Evolutionary conservation across 1,140 invertebrate genomes (phyloP), one percentile per base, ranked within the genome.

Genomic region (Andrena cerasifolii): DNA sequence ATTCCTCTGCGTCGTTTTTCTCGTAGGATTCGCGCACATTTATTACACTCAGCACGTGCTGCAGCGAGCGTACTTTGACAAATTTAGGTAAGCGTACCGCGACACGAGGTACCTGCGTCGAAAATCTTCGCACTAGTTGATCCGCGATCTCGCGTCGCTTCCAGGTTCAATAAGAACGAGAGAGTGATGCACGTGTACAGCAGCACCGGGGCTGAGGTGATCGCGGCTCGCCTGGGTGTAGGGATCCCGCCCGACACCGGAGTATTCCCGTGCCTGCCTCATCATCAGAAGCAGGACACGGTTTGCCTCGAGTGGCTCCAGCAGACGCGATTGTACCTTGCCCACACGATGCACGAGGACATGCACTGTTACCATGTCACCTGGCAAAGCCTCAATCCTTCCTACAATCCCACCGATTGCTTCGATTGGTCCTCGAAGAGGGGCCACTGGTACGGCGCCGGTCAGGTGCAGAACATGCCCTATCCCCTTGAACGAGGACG

Each of bases 301-400:
- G 90, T 96, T 0, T 98, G 97, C 85, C 92, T 97, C 53, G 96
- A 98, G 88, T 98, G 97, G 97, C 94, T 97, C 79, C 93, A 96
- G 31, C 93, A 95, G 10, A 95, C 96, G 0, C 90, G 96, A 3
- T 92, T 98, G 3, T 96, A 97, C 80, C 90, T 98, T 53, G 94
- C 94, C 61, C 91, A 94, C 28, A 93, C 94, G 2, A 89, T 93
- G 18, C 93, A 93, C 59, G 89, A 92, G 8, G 90, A 92, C 36
- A 94, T 95, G 26, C 94, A 95, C 10, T 98, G 97, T 85, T 98
- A 98, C 83, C 94, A 95, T 24, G 90, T 98, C 0, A 94, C 95
- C n/a, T 98, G 97, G 97, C 94, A 96, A 86, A 95, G 96, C 28
- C 90, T 97, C 1, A 92, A 91, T 24, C 88, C 94, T 18, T 91